Evolutionary conservation across 2,797 vertebrate species (phyloP), one percentile per base, ranked within the genome.

Genomic region (Cuculus canorus): DNA sequence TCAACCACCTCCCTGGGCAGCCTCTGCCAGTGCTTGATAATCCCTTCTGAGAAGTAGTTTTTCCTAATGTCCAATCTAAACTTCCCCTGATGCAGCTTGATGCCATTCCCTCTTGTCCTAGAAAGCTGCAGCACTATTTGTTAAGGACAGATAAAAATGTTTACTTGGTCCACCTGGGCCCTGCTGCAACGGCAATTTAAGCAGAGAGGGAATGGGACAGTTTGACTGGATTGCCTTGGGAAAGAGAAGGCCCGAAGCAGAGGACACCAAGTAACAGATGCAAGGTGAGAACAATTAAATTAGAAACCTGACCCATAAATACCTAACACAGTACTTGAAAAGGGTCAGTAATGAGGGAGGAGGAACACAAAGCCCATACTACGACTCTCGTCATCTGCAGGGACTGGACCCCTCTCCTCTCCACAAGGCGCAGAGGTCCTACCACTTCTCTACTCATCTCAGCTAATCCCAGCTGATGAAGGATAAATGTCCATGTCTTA

Each of bases 381-480:
- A 9, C 52, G 28, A 43, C 10, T n/a, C 22, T 28, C 27, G 37
- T 28, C 65, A 61, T 47, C 39, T 17, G 11, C 56, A 64, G 12
- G 52, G 43, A 43, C 33, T 5, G 24, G 28, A 48, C 16, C 48
- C 53, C n/a, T 21, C 48, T 50, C 43, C 60, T 65, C 22, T 24
- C 64, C 37, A 21, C 9, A 56, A 47, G n/a, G 45, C 50, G 33
- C 30, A 11, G 39, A 64, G 45, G 33, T 90, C 27, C 84, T 28
- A 32, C 3, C 53, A 22, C n/a, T 23, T 56, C 71, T 32, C 35
- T 33, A 68, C 47, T 33, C 86, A 64, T 52, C 84, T 52, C 72
- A 37, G 73, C n/a, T 82, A 88, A 91, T 84, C 92, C 78, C 59
- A 23, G 22, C 25, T 68, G 81, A 79, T 48, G 53, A 61, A 84